Conservation (phyloP, 2,113 vertebrate genomes). For the Mystacornis crossleyi region DNA sequence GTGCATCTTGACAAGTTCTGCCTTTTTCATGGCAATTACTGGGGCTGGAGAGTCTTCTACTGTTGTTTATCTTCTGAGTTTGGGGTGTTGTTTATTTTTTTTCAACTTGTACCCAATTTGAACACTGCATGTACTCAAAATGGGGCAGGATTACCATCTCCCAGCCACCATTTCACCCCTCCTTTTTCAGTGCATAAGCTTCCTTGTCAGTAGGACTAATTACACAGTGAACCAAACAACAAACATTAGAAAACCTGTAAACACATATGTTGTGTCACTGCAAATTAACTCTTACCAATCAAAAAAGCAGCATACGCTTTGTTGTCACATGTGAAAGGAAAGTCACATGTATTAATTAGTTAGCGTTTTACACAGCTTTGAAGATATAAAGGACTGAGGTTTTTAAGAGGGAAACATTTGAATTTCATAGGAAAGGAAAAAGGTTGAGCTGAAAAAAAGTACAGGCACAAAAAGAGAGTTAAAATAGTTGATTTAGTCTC, state of each 20-base stretch:
- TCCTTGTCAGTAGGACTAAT: slow-evolving; percentile 44
- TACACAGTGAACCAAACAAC: slow-evolving; percentile 36
- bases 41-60: neutral
- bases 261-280: slow-evolving; percentile 66
- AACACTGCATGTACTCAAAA: neutral
- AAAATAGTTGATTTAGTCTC: neutral
- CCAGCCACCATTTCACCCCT: neutral
- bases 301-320: slow-evolving; percentile 56
- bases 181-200: neutral
- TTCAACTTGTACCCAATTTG: neutral
- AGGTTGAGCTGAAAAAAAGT: slow-evolving; percentile 27
- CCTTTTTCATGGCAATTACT: neutral
- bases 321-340: slow-evolving; percentile 53
- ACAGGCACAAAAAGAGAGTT: neutral
- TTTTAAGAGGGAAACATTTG: slow-evolving; percentile 17
- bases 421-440: slow-evolving; percentile 5
- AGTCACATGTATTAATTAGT: slow-evolving; percentile 64
- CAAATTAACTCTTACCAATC: slow-evolving; percentile 64
- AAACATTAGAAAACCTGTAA: slow-evolving; percentile 46
- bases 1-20: neutral
- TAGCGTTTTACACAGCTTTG: slow-evolving; percentile 14
- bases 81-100: neutral
- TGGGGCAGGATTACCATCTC: neutral
- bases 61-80: neutral
- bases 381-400: slow-evolving; percentile 1